Base-by-base conservation (phyloP, 2,797 vertebrate species). In the Lithobates pipiens region DNA sequence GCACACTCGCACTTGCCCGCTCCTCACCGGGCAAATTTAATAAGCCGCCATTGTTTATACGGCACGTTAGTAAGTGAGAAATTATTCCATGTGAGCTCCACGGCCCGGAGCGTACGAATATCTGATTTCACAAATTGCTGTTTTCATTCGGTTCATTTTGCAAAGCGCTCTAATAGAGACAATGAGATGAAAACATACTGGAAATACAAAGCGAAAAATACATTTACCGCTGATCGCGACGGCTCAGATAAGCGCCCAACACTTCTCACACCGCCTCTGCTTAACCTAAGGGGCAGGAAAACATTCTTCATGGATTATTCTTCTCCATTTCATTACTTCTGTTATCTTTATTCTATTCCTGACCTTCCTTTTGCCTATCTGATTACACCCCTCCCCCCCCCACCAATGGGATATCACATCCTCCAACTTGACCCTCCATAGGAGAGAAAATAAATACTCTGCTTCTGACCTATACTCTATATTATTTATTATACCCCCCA, bases 21-120 rank as follows among this genome's bases (percentile, higher is more conserved):
- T 8, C n/a, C 77, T 80, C 70, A 54, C 77, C 13, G 46, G 42
- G 10, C 21, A 54, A 80, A 80, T 80, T 70, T 69, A 80, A 70
- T 80, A 67, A 69, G 68, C 44, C 77, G 68, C 67, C 63, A 36
- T 54, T 54, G 67, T 67, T 70, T 80, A 70, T 70, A 23, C 61
- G 44, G 67, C 21, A 70, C 39, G 23, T 79, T 79, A 50, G 25
- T 69, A 79, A 29, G 13, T 3, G 25, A 79, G 63, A n/a, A 63
- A 77, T 77, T 23, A 77, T 36, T 77, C 29, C 23, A 34, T 39
- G 46, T 16, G 27, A 70, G 77, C 5, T 32, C 32, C 65, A n/a
- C 29, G 1, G 65, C 76, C 42, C 2, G 11, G n/a, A 67, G 36
- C 46, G 44, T 34, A 29, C 18, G 42, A 70, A 80, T 36, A 81